Percentiles rank a stretch among this genome's conserved stretches.
Conservation (phyloP, 35 echinoderm and acorn worm genomes). For the Holothuria glaberrima region DNA sequence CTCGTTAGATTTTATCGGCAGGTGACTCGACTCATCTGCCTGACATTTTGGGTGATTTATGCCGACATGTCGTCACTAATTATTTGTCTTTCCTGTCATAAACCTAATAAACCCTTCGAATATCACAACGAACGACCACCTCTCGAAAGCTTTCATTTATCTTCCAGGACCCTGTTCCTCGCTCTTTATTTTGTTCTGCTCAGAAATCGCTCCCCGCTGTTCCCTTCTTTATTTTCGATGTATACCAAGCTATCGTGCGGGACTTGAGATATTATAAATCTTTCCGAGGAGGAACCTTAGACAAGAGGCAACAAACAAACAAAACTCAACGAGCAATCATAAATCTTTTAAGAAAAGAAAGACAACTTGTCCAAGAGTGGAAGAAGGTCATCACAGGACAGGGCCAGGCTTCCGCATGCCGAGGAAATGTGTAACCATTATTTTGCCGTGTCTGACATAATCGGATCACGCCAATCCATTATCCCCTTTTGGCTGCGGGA, state of each 20-base stretch:
- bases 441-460: constrained; percentile 34
- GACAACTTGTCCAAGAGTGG: constrained; percentile 1
- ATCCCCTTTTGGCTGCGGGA: constrained; percentile 33
- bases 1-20: constrained; percentile 15
- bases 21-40: constrained; percentile 14
- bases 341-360: constrained; percentile 34
- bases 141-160: constrained; percentile 47
- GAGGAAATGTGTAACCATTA: background rate
- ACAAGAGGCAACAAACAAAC: constrained; percentile 52
- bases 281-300: background rate
- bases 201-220: background rate
- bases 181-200: background rate
- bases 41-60: constrained; percentile 33
- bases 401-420: background rate
- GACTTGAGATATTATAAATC: constrained; percentile 41
- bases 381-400: constrained; percentile 42
- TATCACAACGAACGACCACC: constrained; percentile 32
- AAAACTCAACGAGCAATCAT: background rate
- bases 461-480: constrained; percentile 30
- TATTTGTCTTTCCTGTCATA: constrained; percentile 56
- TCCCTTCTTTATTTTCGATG: constrained; percentile 1
- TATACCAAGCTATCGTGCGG: background rate
- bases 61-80: constrained; percentile 40
- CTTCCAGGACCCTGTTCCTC: constrained; percentile 7
- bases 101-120: constrained; percentile 45